Evolutionary conservation across 2,888 invertebrate species (phyloP), one percentile per base, ranked within the genome.

Genomic region (Tryphoninae sp.): DNA sequence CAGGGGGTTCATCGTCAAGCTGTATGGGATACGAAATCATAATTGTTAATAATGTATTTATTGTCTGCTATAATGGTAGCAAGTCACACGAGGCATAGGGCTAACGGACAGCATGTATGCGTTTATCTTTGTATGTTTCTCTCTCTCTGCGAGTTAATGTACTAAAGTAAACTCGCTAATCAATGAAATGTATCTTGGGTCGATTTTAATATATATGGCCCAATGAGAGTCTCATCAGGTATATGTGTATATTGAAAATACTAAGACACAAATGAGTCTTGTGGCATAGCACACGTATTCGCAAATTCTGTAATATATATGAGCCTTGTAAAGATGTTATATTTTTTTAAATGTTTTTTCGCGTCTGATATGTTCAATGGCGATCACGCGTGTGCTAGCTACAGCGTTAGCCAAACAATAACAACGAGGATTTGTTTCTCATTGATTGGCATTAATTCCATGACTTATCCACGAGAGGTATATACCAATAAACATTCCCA

Each of bases 1-100:
- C 87, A 86, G 85, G 82, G 78, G 69, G 73, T 79, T 80, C 78
- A 87, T 88, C 81, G 82, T 78, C 58, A 86, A 88, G 84, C 85
- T 85, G 84, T 85, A 85, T 86, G 81, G 83, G 78, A 84, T 65
- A n/a, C n/a, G 68, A 78, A 59, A 81, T 45, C 81, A 80, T 81
- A 80, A 71, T 79, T 78, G 69, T 69, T 74, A 58, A 49, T 65
- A 78, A 77, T n/a, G 65, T 81, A 81, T 81, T 81, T 76, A 81
- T 81, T 80, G 9, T 59, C 22, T 59, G 59, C 67, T 55, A 75
- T 67, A 67, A 22, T 67, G 19, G 65, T 67, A 16, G 26, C 45
- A 16, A 62, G 74, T 49, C 61, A 9, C 22, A 22, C 33, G 67
- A 67, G 40, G 61, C 42, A 68, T 33, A 51, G 65, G 49, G 23